Evolutionary conservation across 2,113 vertebrate genomes (phyloP), one percentile per base, ranked within the genome.

Genomic region (Talpa occidentalis): DNA sequence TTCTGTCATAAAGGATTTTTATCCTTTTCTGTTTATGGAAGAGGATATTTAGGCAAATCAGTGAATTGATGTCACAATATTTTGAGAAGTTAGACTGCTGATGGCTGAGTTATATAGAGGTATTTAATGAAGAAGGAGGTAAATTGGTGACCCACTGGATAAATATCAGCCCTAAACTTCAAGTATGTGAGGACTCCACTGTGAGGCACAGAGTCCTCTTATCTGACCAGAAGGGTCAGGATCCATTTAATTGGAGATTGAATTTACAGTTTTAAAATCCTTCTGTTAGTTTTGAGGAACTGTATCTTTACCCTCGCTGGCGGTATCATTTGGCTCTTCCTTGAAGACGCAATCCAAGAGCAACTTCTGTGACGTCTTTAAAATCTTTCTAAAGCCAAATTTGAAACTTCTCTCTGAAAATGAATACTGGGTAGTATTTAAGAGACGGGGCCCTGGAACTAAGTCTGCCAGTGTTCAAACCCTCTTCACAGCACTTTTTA

Each of bases 1-100:
- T 67, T 93, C 17, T 76, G 37, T 72, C 10, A 11, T 64, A 74
- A 56, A 79, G 77, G 21, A 70, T 37, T 40, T 42, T 73, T 32
- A 42, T 62, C 22, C 19, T 69, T 91, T 91, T 22, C 47, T 73
- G 32, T 80, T 83, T 73, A 40, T 35, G 80, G n/a, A 96, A 83
- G 59, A 54, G n/a, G 24, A 40, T 5, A 87, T 90, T 74, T 69
- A 80, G 74, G 70, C 28, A 78, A 44, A 81, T 93, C 14, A 91
- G 79, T 60, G 8, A 88, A 77, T 82, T 47, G 12, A 15, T 77
- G 4, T 49, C 67, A 82, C 73, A 82, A 54, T 52, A 35, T 77
- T 93, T 91, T 91, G 70, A 73, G 67, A 91, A 60, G 66, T 77
- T 73, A 84, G 79, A 89, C 15, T 49, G 14, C 15, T 49, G 14